Percentiles rank a stretch among this genome's conserved stretches.
These are phyloP conservation scores for Nephotettix cincticeps DNA, from an alignment of 1,140 invertebrate species.

Conservation along the genomic window DNA sequence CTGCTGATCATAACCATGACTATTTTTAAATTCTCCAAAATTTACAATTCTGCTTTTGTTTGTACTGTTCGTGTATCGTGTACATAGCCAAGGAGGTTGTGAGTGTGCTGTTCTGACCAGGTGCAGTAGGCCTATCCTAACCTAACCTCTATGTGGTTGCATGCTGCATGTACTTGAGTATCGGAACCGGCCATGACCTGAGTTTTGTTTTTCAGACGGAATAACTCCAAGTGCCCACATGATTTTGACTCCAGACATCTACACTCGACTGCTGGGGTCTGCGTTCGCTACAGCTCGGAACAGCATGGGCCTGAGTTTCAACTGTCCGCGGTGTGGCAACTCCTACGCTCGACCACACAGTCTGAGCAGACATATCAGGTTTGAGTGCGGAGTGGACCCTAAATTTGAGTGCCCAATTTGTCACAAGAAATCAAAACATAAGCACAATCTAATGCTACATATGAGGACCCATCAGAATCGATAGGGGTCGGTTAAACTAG, in stretches of 20 bases:
- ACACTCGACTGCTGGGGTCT: slow-evolving; percentile 21
- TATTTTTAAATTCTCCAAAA: background rate
- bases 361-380: slow-evolving; percentile 37
- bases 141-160: slow-evolving; percentile 13
- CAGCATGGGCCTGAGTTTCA: slow-evolving; percentile 19
- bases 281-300: background rate
- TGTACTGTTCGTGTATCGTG: background rate
- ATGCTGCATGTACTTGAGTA: background rate
- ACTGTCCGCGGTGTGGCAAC: slow-evolving; percentile 52
- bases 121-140: slow-evolving; percentile 2
- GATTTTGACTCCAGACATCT: slow-evolving; percentile 26
- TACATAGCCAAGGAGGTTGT: background rate
- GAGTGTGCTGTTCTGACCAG: background rate
- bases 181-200: background rate
- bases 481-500: slow-evolving; percentile 8
- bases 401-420: slow-evolving; percentile 40
- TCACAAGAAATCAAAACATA: slow-evolving; percentile 39
- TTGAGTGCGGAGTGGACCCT: slow-evolving; percentile 40
- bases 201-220: slow-evolving; percentile 22
- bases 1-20: too few species aligned
- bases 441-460: slow-evolving; percentile 38
- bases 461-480: slow-evolving; percentile 36
- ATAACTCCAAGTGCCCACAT: slow-evolving; percentile 13
- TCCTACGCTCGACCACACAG: slow-evolving; percentile 37
- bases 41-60: background rate